Evolutionary conservation across 1,140 invertebrate genomes (phyloP).

Genomic region (Heliconius hewitsoni): DNA sequence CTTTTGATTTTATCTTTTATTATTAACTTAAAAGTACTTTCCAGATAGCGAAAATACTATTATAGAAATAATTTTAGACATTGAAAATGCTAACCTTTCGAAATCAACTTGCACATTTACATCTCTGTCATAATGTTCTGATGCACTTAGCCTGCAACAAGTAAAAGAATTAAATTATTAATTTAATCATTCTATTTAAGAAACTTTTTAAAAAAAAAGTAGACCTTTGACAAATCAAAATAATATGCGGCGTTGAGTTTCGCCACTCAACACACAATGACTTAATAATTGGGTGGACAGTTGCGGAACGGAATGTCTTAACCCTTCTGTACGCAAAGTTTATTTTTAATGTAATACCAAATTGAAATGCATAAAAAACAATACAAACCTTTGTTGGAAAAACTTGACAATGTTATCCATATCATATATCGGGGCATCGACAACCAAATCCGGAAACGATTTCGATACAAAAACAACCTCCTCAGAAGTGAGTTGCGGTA

Average conservation of each 20-base stretch:
- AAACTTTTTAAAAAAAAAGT: no score
- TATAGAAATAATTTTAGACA: no score
- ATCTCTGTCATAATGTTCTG: slow-evolving; percentile 59
- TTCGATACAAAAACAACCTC: slow-evolving; percentile 65
- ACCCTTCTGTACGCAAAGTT: background rate
- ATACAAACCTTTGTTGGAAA: slow-evolving; percentile 82
- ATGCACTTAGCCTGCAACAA: slow-evolving; percentile 55
- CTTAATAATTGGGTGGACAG: no score
- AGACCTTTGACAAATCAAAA: no score
- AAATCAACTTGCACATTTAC: slow-evolving; percentile 66
- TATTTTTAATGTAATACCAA: background rate
- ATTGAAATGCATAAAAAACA: background rate
- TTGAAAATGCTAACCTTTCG: slow-evolving; percentile 59
- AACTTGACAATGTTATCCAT: slow-evolving; percentile 87
- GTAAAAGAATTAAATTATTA: background rate
- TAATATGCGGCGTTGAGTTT: no score
- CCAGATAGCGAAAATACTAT: no score
- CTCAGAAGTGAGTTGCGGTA: slow-evolving; percentile 85
- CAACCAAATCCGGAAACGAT: slow-evolving; percentile 62
- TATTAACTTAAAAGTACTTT: no score
- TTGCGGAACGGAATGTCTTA: no score
- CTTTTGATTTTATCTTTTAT: no score
- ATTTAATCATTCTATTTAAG: background rate
- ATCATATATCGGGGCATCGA: slow-evolving; percentile 83
- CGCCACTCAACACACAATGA: no score